Evolutionary conservation across 1,140 invertebrate genomes (phyloP), one percentile per base, ranked within the genome.

Genomic region (Acromyrmex heyeri): DNA sequence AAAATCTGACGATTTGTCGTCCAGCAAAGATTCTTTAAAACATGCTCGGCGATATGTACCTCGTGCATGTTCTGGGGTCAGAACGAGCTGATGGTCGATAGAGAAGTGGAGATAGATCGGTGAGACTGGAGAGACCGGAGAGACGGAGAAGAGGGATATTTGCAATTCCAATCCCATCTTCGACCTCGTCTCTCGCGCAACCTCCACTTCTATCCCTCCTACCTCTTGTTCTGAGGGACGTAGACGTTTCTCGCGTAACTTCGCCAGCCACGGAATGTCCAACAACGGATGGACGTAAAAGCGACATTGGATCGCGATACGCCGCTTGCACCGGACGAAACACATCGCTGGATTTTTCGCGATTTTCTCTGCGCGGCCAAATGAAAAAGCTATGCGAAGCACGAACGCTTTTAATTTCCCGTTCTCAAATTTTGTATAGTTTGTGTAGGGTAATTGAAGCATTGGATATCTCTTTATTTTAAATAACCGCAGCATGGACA

Each of bases 141-240:
- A 85, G 75, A 90, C 57, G 85, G 70, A 79, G 82, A 76, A 79
- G 87, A 85, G 83, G 89, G 75, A 89, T 87, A 91, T 91, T 91
- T 91, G 90, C 90, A 91, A 91, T 91, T 91, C 89, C 89, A 87
- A 91, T 91, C 53, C 87, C 83, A 89, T 90, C 89, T 91, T 91
- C 90, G 87, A 91, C 90, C 89, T 91, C 87, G 89, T 87, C 78
- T 61, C 65, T 76, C 69, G 70, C 53, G 50, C 57, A 76, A 53
- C 75, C 64, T 70, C 83, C 65, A 38, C 75, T 57, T 70, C 59
- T 73, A 64, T 86, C 62, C 81, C 70, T 75, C 64, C 38, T 30
- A 30, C 44, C 18, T 3, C 57, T 48, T 2, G 18, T 50, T 72
- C 34, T 70, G 77, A 75, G 72, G 78, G 61, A 64, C 67, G 57